These are phyloP conservation scores for Phataginus tricuspis DNA, from an alignment of 2,797 vertebrate species.

Conservation along the genomic window DNA sequence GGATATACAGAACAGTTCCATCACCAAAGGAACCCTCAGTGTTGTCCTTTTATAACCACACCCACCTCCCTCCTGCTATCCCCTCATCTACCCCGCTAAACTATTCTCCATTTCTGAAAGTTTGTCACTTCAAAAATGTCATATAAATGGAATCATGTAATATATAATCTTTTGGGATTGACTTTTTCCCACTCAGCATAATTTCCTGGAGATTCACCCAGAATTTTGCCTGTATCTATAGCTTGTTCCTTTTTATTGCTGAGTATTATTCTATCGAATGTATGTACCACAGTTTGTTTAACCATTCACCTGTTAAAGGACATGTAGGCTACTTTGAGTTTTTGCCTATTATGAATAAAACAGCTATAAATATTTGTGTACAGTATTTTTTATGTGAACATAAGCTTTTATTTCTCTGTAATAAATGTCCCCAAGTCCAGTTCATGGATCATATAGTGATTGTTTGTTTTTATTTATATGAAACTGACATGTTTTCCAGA, in stretches of 20 bases:
- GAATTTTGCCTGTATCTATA: not conserved
- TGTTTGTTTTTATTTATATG: conserved; percentile 22
- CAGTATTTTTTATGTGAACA: not conserved
- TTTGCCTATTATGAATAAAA: conserved; percentile 3
- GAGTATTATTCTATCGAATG: not conserved
- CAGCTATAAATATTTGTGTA: not conserved
- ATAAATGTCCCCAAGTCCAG: not conserved
- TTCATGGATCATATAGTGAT: not conserved
- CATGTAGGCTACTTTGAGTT: not conserved
- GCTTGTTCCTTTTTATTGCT: not conserved
- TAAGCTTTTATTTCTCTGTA: conserved; percentile 31
- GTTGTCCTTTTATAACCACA: not conserved
- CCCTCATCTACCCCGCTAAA: not conserved
- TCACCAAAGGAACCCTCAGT: not conserved
- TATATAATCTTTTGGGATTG: not conserved
- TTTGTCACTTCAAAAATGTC: conserved; percentile 29
- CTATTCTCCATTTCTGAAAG: conserved; percentile 5
- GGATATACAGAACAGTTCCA: not conserved
- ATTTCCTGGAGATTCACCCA: not conserved
- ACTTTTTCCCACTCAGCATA: not conserved
- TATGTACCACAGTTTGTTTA: not conserved
- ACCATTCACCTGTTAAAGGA: not conserved
- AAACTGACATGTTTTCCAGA: not conserved
- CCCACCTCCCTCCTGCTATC: not conserved
- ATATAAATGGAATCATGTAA: not conserved